Conservation (phyloP, 2,888 invertebrate genomes). For the Cistogaster globosa region DNA sequence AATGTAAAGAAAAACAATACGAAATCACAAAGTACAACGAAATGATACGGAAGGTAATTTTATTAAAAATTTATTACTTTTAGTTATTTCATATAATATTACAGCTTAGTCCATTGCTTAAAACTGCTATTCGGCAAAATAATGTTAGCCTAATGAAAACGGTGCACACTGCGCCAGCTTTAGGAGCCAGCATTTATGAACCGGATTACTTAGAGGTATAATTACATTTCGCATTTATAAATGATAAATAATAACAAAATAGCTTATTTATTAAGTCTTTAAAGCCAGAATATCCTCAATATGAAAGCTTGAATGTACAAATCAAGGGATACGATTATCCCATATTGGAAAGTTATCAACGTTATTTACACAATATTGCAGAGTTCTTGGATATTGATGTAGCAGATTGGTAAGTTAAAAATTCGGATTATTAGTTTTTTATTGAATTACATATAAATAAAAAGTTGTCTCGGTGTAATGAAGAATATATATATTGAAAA, state of each 20-base stretch:
- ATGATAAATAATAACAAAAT: background rate
- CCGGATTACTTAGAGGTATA: slow-evolving; percentile 90
- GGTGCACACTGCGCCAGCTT: background rate
- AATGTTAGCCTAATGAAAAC: slow-evolving; percentile 15
- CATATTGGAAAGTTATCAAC: slow-evolving; percentile 91
- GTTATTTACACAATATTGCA: slow-evolving; percentile 89
- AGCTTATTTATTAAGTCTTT: slow-evolving; percentile 77
- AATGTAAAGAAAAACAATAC: background rate
- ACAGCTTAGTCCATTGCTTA: slow-evolving; percentile 43
- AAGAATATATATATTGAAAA: too few relatives aligned
- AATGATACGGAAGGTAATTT: slow-evolving; percentile 66
- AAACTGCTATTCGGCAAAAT: background rate
- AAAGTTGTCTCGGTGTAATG: too few relatives aligned
- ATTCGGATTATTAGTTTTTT: too few relatives aligned
- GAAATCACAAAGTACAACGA: too few relatives aligned
- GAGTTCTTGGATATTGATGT: slow-evolving; percentile 90
- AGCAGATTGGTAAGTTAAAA: slow-evolving; percentile 86
- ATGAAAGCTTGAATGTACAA: slow-evolving; percentile 90
- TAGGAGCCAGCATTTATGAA: slow-evolving; percentile 84
- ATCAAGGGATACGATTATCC: slow-evolving; percentile 93
- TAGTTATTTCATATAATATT: background rate
- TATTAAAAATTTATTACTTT: background rate
- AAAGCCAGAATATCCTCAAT: slow-evolving; percentile 87
- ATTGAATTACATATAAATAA: too few relatives aligned
- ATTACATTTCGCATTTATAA: slow-evolving; percentile 54